A percentile compares a stretch with the other conserved stretches of the same genome.
phyloP scores from a whole-genome alignment of 2,113 vertebrate genomes.

The Triplophysa dalaica region DNA sequence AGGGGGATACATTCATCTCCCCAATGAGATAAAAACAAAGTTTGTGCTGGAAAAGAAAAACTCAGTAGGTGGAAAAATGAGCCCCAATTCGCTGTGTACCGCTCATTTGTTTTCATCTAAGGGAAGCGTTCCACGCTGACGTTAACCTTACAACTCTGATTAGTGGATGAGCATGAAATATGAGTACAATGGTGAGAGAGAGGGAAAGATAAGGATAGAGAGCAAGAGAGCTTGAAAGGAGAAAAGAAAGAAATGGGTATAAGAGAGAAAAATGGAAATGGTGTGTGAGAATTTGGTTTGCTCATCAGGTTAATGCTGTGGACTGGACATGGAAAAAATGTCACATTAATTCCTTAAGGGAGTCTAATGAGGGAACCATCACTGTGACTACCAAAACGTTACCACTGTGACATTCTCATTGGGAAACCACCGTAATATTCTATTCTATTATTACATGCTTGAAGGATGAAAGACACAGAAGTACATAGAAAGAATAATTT shows the following conservation, averaged over 20 bases:
- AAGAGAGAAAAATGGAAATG: background rate
- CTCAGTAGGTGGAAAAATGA: constrained; percentile 34
- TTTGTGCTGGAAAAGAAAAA: constrained; percentile 36
- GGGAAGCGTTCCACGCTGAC: constrained; percentile 34
- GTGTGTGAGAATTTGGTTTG: background rate
- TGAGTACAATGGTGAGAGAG: constrained; percentile 13
- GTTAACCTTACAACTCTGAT: constrained; percentile 56
- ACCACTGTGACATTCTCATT: too few relatives aligned
- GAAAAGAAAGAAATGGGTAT: constrained; percentile 7
- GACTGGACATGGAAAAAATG: constrained; percentile 38
- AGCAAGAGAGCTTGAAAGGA: constrained; percentile 7
- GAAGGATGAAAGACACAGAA: too few relatives aligned
- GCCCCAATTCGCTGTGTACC: constrained; percentile 49
- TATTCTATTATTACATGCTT: constrained; percentile 47
- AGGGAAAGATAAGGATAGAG: background rate
- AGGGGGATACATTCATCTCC: constrained; percentile 21
- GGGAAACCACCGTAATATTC: background rate
- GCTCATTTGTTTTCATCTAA: constrained; percentile 49
- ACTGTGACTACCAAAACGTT: too few relatives aligned
- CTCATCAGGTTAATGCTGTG: constrained; percentile 30
- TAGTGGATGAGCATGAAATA: constrained; percentile 51
- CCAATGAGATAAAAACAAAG: constrained; percentile 27
- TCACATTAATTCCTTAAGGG: background rate
- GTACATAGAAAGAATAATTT: too few relatives aligned
- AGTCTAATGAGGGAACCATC: background rate